phyloP scores from a whole-genome alignment of 2,113 vertebrate genomes.

The Pholis gunnellus region DNA sequence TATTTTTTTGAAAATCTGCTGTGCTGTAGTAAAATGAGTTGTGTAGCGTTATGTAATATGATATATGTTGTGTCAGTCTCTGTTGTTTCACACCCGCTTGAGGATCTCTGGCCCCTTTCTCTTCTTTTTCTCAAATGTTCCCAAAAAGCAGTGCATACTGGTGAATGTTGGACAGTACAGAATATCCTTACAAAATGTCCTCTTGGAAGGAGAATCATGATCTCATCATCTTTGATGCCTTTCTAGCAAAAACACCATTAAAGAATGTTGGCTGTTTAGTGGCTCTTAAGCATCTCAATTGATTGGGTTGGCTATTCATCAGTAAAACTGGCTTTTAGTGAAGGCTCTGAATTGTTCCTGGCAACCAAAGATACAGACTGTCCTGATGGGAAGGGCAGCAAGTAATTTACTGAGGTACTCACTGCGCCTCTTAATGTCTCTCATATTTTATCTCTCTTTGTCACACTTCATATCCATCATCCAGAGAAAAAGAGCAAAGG shows the following conservation, averaged over 20 bases:
- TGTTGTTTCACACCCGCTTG: slow-evolving; percentile 25
- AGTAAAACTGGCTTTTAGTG: slow-evolving; percentile 20
- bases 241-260: slow-evolving; percentile 30
- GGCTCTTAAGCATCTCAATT: slow-evolving; percentile 9
- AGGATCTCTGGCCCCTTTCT: background rate
- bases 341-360: slow-evolving; percentile 26
- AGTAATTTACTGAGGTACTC: slow-evolving; percentile 31
- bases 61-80: background rate
- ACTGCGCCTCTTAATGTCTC: background rate
- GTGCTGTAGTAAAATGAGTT: slow-evolving; percentile 4
- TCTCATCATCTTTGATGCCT: slow-evolving; percentile 7
- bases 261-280: slow-evolving; percentile 26
- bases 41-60: slow-evolving; percentile 3
- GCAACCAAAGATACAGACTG: slow-evolving; percentile 17
- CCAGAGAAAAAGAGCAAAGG: slow-evolving; percentile 91
- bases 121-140: background rate
- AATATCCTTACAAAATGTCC: background rate
- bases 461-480: slow-evolving; percentile 32
- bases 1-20: background rate
- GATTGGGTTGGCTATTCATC: slow-evolving; percentile 28
- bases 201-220: slow-evolving; percentile 18
- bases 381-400: slow-evolving; percentile 2
- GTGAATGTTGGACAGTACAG: background rate
- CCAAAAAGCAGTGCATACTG: background rate
- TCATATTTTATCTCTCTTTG: slow-evolving; percentile 6